These are phyloP conservation scores for Macroteleia sp. DNA, from an alignment of 2,888 invertebrate genomes.

Conservation along the genomic window DNA sequence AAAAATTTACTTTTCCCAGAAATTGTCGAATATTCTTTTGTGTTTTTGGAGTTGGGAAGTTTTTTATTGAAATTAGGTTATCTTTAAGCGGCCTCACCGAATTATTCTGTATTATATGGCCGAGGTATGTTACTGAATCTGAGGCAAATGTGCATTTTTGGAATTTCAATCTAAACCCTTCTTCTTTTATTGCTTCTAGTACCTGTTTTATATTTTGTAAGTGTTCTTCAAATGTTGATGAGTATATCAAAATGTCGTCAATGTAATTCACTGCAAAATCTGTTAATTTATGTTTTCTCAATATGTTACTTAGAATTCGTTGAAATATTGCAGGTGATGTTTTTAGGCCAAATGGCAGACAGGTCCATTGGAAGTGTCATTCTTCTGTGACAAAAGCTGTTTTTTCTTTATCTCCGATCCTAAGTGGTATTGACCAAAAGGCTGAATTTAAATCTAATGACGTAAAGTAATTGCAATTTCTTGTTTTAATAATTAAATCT, in stretches of 20 bases:
- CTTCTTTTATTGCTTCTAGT: too few species aligned
- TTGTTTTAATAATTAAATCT: constrained; percentile 57
- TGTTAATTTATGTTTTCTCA: constrained; percentile 38
- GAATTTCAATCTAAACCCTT: too few species aligned
- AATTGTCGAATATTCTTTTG: constrained; percentile 15
- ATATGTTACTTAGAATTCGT: constrained; percentile 47
- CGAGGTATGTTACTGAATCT: constrained; percentile 12
- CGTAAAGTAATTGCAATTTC: constrained; percentile 56
- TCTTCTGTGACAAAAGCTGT: constrained; percentile 49
- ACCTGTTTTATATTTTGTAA: too few species aligned
- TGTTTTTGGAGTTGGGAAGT: constrained; percentile 17
- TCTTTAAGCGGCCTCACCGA: constrained; percentile 50
- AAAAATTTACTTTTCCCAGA: constrained; percentile 48
- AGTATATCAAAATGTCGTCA: too few species aligned
- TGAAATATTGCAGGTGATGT: constrained; percentile 59
- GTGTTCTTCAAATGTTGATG: too few species aligned
- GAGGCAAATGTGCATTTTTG: too few species aligned
- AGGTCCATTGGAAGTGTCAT: constrained; percentile 45
- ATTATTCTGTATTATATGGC: constrained; percentile 15
- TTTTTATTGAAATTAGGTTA: constrained; percentile 57
- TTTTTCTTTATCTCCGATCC: constrained; percentile 61
- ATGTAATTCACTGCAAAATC: constrained; percentile 38
- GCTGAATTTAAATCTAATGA: constrained; percentile 69
- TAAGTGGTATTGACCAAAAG: constrained; percentile 68
- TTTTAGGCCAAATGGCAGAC: constrained; percentile 53